A percentile compares a stretch with the other conserved stretches of the same genome.
Evolutionary conservation across 2,888 invertebrate species (phyloP).

Genomic region (Aplocera efformata): DNA sequence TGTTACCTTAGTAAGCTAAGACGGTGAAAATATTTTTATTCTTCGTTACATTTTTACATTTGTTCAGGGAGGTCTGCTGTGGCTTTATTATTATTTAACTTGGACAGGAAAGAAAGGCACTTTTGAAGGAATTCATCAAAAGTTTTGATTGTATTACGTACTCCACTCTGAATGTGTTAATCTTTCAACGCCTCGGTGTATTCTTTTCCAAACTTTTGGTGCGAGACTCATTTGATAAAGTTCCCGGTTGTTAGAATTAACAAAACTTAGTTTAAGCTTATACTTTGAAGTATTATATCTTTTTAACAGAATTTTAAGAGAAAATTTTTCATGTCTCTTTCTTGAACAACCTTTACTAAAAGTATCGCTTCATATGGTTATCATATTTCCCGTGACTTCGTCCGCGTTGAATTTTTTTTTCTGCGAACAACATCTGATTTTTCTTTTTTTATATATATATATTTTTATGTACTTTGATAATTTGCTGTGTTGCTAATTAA

Average conservation of each 20-base stretch:
- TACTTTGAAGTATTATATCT: too few species aligned
- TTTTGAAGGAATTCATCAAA: constrained; percentile 75
- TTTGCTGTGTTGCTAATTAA: too few species aligned
- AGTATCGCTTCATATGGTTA: too few species aligned
- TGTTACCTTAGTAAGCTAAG: constrained; percentile 17
- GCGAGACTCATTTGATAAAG: constrained; percentile 34
- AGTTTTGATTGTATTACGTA: constrained; percentile 76
- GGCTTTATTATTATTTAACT: constrained; percentile 70
- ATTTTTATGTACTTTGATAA: too few species aligned
- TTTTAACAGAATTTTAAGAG: too few species aligned
- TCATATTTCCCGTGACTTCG: too few species aligned
- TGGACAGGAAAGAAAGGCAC: constrained; percentile 69
- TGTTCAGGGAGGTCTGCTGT: constrained; percentile 47
- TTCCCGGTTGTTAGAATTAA: constrained; percentile 15
- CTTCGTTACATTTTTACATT: constrained; percentile 41
- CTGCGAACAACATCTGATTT: too few species aligned
- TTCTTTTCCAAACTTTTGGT: constrained; percentile 39
- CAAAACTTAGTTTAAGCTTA: constrained; percentile 12
- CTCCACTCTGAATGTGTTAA: constrained; percentile 57
- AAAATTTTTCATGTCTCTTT: too few species aligned
- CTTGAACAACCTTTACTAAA: too few species aligned
- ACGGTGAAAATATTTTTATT: constrained; percentile 24
- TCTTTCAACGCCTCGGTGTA: constrained; percentile 50
- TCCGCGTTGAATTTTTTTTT: too few species aligned
- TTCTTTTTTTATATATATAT: too few species aligned